Base-by-base conservation (phyloP, 1,140 invertebrate species). In the Sycophila sp. region DNA sequence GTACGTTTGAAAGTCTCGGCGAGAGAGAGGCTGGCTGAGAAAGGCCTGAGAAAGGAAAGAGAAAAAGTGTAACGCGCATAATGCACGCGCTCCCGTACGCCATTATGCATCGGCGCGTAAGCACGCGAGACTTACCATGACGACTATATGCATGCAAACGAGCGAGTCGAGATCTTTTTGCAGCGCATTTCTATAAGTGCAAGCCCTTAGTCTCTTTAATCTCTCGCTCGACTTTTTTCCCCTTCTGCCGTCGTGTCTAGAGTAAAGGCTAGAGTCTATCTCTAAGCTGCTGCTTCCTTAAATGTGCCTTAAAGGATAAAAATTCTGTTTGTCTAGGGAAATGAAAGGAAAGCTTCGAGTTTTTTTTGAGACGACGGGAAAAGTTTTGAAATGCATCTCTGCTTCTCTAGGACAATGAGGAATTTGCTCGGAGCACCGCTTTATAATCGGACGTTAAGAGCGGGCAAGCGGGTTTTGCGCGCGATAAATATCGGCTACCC, bases 91-190 rank as follows among this genome's bases (percentile, higher is more conserved):
- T 47, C 53, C 40, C 7, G 42, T 75, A 73, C 42, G 71, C 73
- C 73, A 77, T 77, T 77, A 73, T 47, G 66, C 68, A 69, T 72
- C 74, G 69, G 10, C 55, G 56, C 72, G 72, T 65, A 65, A 73
- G 55, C 60, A 36, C 53, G 26, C 66, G 70, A 42, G 73, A 60
- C 32, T 72, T 64, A 45, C 67, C 68, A 53, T 73, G 59, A 40
- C 62, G 38, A 67, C 71, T 75, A 73, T 72, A 77, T 77, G 59
- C 60, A 73, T 72, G 73, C 73, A 73, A 75, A 75, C 73, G 72
- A 47, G 40, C 42, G 24, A 22, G 17, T 26, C 10, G 17, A 38
- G 13, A 8, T 22, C 19, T 49, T 66, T 66, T 40, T 47, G 49
- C 40, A 49, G 15, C 53, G 72, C n/a, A n/a, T 71, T 72, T 73